A percentile compares a stretch with the other conserved stretches of the same genome.
Conservation (phyloP, 2,888 invertebrate genomes). For the Venusia cambrica region DNA sequence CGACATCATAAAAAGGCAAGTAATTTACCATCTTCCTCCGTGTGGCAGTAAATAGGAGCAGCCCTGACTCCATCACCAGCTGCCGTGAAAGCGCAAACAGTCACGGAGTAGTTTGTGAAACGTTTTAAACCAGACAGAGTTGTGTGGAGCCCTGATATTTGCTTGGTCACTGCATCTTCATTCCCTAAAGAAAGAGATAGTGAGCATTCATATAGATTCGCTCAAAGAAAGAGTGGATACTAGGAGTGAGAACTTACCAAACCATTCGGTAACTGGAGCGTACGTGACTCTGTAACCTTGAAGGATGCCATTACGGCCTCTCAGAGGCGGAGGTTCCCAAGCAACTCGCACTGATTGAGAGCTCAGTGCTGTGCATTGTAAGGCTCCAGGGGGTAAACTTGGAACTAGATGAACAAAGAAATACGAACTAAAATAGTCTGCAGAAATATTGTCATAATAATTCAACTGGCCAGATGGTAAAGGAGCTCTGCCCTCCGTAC, state of each 20-base stretch:
- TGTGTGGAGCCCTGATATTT: slow-evolving; percentile 85
- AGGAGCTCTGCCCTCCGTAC: too few species aligned
- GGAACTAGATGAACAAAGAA: slow-evolving; percentile 83
- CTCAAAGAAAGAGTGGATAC: too few species aligned
- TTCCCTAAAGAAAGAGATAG: slow-evolving; percentile 74
- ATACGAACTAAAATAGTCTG: slow-evolving; percentile 34
- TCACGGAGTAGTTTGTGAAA: slow-evolving; percentile 95
- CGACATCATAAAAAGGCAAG: too few species aligned
- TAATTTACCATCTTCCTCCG: slow-evolving; percentile 91
- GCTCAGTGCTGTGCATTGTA: slow-evolving; percentile 89
- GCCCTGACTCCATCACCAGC: slow-evolving; percentile 95
- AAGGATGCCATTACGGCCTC: slow-evolving; percentile 91
- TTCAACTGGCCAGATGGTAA: too few species aligned
- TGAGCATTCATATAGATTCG: background rate
- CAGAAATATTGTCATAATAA: too few species aligned
- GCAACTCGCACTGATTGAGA: slow-evolving; percentile 92
- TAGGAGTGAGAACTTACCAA: slow-evolving; percentile 82
- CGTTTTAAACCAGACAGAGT: slow-evolving; percentile 89
- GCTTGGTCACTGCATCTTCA: slow-evolving; percentile 89
- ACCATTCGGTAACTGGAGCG: slow-evolving; percentile 89
- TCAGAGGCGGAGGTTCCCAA: slow-evolving; percentile 90
- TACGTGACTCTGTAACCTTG: slow-evolving; percentile 93
- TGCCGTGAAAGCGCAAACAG: slow-evolving; percentile 92
- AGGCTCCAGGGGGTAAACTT: slow-evolving; percentile 90
- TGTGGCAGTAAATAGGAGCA: slow-evolving; percentile 91